These are phyloP conservation scores for Bufo bufo DNA, from an alignment of 2,113 vertebrate genomes.

Conservation along the genomic window DNA sequence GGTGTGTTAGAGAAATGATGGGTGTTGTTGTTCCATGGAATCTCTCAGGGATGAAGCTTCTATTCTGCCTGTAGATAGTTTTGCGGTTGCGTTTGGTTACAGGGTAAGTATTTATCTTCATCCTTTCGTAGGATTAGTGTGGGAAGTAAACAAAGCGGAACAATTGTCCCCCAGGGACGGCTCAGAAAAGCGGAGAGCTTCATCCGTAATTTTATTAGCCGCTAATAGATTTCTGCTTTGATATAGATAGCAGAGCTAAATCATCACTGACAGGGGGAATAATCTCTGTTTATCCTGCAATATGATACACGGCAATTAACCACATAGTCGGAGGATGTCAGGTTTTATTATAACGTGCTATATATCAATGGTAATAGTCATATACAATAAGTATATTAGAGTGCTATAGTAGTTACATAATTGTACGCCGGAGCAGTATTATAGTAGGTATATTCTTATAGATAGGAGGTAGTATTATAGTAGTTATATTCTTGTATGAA, in stretches of 20 bases:
- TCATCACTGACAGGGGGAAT: not conserved
- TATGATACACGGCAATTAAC: not conserved
- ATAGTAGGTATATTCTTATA: too few relatives aligned
- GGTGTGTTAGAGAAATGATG: not conserved
- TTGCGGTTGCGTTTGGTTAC: not conserved
- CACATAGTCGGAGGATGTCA: too few relatives aligned
- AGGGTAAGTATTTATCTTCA: slow-evolving; percentile 19
- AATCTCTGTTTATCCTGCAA: slow-evolving; percentile 15
- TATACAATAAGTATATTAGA: too few relatives aligned
- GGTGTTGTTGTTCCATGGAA: too few relatives aligned
- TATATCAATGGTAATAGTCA: too few relatives aligned
- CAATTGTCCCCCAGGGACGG: slow-evolving; percentile 21
- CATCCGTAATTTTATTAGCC: slow-evolving; percentile 49
- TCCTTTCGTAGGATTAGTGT: slow-evolving; percentile 37
- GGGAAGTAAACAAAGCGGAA: slow-evolving; percentile 44
- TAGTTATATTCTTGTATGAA: too few relatives aligned
- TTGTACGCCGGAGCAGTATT: too few relatives aligned
- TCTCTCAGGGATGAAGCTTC: not conserved
- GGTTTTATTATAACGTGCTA: not conserved
- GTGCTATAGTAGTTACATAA: too few relatives aligned
- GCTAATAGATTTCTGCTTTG: slow-evolving; percentile 39
- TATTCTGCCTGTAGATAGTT: not conserved
- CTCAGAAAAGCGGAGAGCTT: not conserved
- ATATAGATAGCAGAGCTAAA: slow-evolving; percentile 2
- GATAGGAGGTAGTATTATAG: too few relatives aligned